A percentile compares a stretch with the other conserved stretches of the same genome.
phyloP scores from a whole-genome alignment of 35 echinoderm and acorn worm genomes.

The Strongylocentrotus purpuratus region DNA sequence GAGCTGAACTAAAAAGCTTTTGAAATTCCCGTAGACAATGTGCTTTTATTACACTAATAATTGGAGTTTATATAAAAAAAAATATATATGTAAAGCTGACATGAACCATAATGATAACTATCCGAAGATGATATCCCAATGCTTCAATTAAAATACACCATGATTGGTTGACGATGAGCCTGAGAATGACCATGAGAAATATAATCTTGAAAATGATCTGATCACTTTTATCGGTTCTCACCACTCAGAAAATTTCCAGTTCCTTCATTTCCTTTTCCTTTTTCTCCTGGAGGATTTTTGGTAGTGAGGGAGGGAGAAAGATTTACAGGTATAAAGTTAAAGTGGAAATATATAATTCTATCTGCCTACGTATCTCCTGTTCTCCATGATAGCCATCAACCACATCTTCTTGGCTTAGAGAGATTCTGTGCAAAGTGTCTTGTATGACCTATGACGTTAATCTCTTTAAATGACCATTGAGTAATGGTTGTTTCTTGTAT shows the following conservation, averaged over 20 bases:
- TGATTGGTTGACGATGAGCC: neutral
- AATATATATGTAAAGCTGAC: neutral
- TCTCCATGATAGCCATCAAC: no score
- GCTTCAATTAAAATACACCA: neutral
- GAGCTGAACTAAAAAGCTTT: no score
- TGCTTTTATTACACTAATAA: neutral
- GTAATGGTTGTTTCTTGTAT: no score
- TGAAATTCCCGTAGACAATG: no score
- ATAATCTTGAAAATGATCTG: no score
- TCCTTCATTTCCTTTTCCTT: neutral
- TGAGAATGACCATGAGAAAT: neutral
- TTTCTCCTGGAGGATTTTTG: neutral
- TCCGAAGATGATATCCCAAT: neutral
- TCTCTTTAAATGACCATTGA: no score
- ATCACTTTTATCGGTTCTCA: neutral
- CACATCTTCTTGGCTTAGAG: no score
- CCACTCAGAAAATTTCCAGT: conserved; percentile 10
- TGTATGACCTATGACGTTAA: no score
- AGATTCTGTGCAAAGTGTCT: no score
- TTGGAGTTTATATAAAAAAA: neutral
- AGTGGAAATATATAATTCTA: no score
- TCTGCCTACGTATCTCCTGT: no score
- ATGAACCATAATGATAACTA: neutral
- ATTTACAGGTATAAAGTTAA: neutral
- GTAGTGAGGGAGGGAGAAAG: neutral